Evolutionary conservation across 2,113 vertebrate species (phyloP), one percentile per base, ranked within the genome.

Genomic region (Synchiropus splendidus): DNA sequence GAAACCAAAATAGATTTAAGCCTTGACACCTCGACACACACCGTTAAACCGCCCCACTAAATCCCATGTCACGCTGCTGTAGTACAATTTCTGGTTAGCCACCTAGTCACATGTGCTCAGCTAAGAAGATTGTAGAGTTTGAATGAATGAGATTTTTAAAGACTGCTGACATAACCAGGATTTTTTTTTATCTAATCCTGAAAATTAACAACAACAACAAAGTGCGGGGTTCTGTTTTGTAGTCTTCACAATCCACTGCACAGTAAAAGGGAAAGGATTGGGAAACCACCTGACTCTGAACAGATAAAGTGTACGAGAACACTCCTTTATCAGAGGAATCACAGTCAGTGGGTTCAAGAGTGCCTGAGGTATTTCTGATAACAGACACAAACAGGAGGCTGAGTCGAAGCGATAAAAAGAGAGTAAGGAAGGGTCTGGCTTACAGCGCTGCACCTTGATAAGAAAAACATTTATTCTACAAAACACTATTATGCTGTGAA

Each of bases 1-100:
- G 9, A 39, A 27, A 40, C 55, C 45, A 16, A 70, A 80, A 82
- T 78, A 82, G 69, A 69, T 16, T 54, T 62, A 73, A 76, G 58
- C 55, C 43, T 9, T 52, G 39, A 52, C 44, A 45, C 36, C 13
- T 1, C 6, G 21, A 27, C 21, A 27, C 21, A 27, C 15, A 27
- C 18, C 16, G 34, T 45, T 65, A 53, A 63, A 67, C 18, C 48
- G 31, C 16, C 42, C 39, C 31, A 11, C 40, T 14, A 33, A 11
- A 10, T 45, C 39, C 12, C 21, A 33, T 37, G 48, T 36, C 35
- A 46, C 38, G 16, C n/a, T n/a, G 16, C 12, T 12, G 14, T 39
- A 55, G 45, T 39, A 50, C 16, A 17, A 44, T 57, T 30, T 5
- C 40, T 40, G 21, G 36, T 46, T 50, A 39, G 42, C n/a, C n/a